Conservation (phyloP, 2,797 vertebrate genomes). For the Yasuhikotakia modesta region DNA sequence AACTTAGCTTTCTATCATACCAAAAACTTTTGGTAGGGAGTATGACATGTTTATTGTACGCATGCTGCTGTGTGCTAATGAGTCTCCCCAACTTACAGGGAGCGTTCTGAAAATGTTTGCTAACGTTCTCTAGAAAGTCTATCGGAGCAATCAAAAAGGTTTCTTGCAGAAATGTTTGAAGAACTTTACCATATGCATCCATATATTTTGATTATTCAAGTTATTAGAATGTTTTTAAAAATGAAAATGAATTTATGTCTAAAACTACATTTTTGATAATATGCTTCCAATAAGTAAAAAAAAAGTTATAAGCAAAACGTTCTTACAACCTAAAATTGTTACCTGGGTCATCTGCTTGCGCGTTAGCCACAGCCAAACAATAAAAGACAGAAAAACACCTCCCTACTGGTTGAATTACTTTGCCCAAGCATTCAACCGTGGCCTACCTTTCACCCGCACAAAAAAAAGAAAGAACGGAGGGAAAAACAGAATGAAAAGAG, state of each 20-base stretch:
- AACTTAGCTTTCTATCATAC: not conserved
- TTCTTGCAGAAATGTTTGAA: too few relatives aligned
- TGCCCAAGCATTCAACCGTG: constrained; percentile 54
- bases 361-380: constrained; percentile 17
- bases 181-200: too few relatives aligned
- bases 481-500: constrained; percentile 48
- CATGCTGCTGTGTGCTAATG: not conserved
- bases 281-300: too few relatives aligned
- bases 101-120: too few relatives aligned
- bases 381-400: constrained; percentile 47
- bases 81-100: not conserved
- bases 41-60: constrained; percentile 27
- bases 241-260: too few relatives aligned
- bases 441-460: constrained; percentile 59
- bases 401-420: constrained; percentile 52
- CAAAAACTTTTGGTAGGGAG: not conserved
- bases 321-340: too few relatives aligned
- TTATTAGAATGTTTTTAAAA: too few relatives aligned
- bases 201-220: too few relatives aligned
- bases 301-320: too few relatives aligned
- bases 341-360: constrained; percentile 8
- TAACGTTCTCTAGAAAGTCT: too few relatives aligned
- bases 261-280: too few relatives aligned
- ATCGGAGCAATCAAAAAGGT: too few relatives aligned
- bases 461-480: constrained; percentile 41